Base-by-base conservation (phyloP, 2,888 invertebrate species). In the Cheilosia vulpina region DNA sequence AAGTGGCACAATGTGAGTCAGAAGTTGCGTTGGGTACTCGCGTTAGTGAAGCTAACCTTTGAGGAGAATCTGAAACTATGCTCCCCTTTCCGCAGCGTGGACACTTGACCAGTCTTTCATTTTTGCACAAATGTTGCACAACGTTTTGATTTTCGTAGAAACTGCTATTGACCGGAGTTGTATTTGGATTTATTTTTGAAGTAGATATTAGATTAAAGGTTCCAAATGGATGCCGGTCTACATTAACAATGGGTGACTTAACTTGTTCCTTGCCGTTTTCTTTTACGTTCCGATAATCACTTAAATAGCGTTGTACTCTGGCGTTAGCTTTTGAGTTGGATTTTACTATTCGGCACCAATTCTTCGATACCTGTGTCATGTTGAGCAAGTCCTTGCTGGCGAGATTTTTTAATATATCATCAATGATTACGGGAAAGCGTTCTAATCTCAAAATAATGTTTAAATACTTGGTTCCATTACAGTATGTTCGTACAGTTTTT, bases 11-110 rank as follows among this genome's bases (percentile, higher is more conserved):
- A 24, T 52, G 38, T 62, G 62, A 65, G n/a, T 69, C 41, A 24
- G 41, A 41, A n/a, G 52, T n/a, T n/a, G n/a, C 41, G 58, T 4
- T 4, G n/a, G 72, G 55, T 43, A 68, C 11, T 24, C 45, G 58
- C 24, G 52, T 57, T 0, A 9, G 15, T 38, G 62, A 66, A 43
- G 47, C 38, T 11, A 34, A 57, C 13, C 58, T 58, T n/a, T 47
- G 43, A 19, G 21, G 15, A 0, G 80, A 72, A 34, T 85, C 52
- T 9, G 76, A 72, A 41, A 85, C 57, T 15, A 80, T 72, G 19
- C 85, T 81, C 4, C 68, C 68, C 52, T 72, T 85, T 11, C 31
- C 27, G 52, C 85, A 85, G 9, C 80, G 80, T 9, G 85, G 85
- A 6, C 85, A 85, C 19, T 81, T 85, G 2, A 81, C 68, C 45